Conservation (phyloP, 1,140 invertebrate genomes). For the Drosophila varians region DNA sequence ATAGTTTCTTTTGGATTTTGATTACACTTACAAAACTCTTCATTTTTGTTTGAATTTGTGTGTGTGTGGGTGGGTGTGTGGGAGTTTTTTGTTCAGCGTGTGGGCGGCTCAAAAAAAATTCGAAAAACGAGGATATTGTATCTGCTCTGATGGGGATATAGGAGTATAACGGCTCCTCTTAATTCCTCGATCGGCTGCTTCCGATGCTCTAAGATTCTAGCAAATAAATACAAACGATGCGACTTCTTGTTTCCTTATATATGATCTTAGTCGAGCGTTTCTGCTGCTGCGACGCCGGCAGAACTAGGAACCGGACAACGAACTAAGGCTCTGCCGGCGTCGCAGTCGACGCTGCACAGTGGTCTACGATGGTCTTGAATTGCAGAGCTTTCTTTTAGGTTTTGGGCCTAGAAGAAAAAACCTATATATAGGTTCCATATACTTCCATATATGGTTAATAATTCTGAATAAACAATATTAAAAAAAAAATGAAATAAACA, state of each 20-base stretch:
- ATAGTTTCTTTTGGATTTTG: neutral
- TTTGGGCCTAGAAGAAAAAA: no score
- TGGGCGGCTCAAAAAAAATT: conserved; percentile 39
- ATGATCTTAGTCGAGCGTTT: conserved; percentile 52
- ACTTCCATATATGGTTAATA: no score
- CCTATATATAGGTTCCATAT: no score
- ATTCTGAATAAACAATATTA: no score
- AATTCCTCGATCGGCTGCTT: conserved; percentile 41
- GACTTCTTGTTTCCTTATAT: conserved; percentile 82
- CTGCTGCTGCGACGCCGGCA: conserved; percentile 1
- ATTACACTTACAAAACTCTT: conserved; percentile 74
- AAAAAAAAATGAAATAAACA: no score
- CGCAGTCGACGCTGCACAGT: conserved; percentile 7
- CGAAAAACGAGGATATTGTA: conserved; percentile 26
- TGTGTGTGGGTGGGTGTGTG: conserved; percentile 3
- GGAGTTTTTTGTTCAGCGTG: conserved; percentile 5
- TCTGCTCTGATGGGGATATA: neutral
- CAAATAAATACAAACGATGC: conserved; percentile 78
- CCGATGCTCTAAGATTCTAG: conserved; percentile 77
- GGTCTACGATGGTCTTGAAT: no score
- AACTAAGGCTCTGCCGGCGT: conserved; percentile 16
- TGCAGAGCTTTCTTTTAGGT: neutral
- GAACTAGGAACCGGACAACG: conserved; percentile 35
- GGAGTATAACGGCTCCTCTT: neutral
- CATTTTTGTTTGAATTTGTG: conserved; percentile 42